A percentile compares a stretch with the other conserved stretches of the same genome.
Evolutionary conservation across 2,797 vertebrate species (phyloP).

Genomic region (Hybognathus amarus): DNA sequence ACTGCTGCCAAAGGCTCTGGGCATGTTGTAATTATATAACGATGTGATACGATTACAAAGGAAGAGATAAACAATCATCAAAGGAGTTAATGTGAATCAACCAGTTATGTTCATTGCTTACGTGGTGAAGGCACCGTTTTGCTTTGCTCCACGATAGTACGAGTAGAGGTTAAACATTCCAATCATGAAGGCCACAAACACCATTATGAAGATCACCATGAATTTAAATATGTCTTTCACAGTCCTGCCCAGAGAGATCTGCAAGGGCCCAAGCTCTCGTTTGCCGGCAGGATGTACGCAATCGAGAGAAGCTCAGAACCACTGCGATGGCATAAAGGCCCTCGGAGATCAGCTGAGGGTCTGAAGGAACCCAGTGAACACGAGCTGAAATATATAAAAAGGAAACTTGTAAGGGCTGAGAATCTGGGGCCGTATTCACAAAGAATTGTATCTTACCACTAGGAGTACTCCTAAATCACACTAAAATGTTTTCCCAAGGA

Average conservation of each 20-base stretch:
- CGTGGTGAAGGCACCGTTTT: conserved; percentile 96
- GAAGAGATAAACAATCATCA: conserved; percentile 26
- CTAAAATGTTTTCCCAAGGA: no score
- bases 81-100: background rate
- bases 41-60: background rate
- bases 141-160: conserved; percentile 93
- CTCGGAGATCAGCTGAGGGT: conserved; percentile 96
- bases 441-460: no score
- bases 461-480: no score
- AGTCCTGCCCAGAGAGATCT: conserved; percentile 94
- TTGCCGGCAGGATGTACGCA: conserved; percentile 95
- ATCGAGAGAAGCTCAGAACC: conserved; percentile 96
- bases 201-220: conserved; percentile 98
- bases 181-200: conserved; percentile 98
- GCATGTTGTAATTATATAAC: background rate
- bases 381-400: conserved; percentile 81
- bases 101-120: conserved; percentile 73
- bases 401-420: background rate
- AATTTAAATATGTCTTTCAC: conserved; percentile 99
- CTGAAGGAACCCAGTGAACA: conserved; percentile 91
- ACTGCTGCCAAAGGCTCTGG: conserved; percentile 39
- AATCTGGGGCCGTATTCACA: background rate
- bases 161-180: conserved; percentile 99
- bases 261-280: conserved; percentile 95
- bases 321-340: conserved; percentile 95